Conservation (phyloP, 1,140 invertebrate genomes). For the Ceratosolen solmsi region DNA sequence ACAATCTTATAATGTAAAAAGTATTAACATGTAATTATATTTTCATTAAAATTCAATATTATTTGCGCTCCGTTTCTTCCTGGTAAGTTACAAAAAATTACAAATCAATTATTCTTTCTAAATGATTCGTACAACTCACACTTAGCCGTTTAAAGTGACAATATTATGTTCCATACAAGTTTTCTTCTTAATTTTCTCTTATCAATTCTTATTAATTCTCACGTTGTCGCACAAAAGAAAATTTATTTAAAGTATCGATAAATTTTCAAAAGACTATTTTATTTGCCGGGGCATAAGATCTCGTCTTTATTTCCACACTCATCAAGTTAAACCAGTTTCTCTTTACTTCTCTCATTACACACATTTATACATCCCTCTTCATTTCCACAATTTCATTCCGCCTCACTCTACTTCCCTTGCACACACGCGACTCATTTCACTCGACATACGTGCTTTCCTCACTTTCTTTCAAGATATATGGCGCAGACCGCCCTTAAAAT, state of each 20-base stretch:
- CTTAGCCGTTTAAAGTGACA: no score
- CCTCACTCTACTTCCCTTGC: not conserved
- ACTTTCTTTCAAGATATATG: not conserved
- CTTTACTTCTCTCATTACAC: constrained; percentile 8
- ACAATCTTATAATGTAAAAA: no score
- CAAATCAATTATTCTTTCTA: no score
- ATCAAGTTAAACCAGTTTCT: constrained; percentile 15
- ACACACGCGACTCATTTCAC: not conserved
- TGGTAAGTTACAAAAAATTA: no score
- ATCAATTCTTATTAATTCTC: no score
- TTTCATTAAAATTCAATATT: no score
- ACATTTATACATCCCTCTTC: not conserved
- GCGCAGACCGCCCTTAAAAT: not conserved
- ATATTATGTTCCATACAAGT: no score
- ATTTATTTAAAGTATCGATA: not conserved
- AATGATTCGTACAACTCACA: no score
- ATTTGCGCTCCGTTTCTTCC: no score
- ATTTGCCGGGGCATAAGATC: not conserved
- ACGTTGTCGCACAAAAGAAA: no score
- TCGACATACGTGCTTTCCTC: not conserved
- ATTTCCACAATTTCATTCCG: constrained; percentile 13
- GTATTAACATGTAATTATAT: no score
- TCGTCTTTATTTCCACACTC: not conserved
- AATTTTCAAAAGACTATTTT: not conserved
- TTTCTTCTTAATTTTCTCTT: no score